Base-by-base conservation (phyloP, 2,888 invertebrate species). In the Lasioglossum leucozonium region DNA sequence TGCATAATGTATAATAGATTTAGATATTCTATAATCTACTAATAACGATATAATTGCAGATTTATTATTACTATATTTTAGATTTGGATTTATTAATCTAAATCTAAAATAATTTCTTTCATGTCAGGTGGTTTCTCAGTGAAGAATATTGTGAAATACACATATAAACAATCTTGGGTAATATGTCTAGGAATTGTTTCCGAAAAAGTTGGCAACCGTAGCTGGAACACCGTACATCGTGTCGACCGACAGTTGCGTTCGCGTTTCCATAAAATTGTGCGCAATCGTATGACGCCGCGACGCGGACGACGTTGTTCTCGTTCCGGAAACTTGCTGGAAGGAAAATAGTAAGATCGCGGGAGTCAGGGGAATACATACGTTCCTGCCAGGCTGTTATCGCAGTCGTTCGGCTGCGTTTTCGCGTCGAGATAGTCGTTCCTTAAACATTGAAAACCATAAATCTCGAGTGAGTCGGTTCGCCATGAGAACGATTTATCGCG, bases 381-480 rank as follows among this genome's bases (percentile, higher is more conserved):
- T 16, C 34, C 65, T 4, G 62, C 4, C 65, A 30, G 2, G 18
- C 26, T 13, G 65, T 65, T 65, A 65, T 65, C 65, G 65, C 65
- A 34, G 65, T 34, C 34, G 65, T 65, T 65, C 65, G 65, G 18
- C 65, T 18, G 6, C 8, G 13, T 16, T 65, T 65, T 34, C 30
- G 65, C 65, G 65, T 65, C 8, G 8, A 34, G 65, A 65, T 34
- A 30, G 30, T 34, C 30, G 65, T 65, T 16, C 18, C 65, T 65
- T 65, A 65, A 65, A 65, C 65, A 65, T 65, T 65, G 65, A 65
- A 8, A 8, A 65, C 65, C 65, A 65, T 65, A 34, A 65, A 65
- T 65, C 65, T 65, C 65, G 58, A 26, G 26, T 2, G 65, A 34
- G 65, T 30, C 34, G 30, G 62, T 26, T 26, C 30, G 18, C 30